Evolutionary conservation across 35 echinoderm and acorn worm genomes (phyloP), one percentile per base, ranked within the genome.

Genomic region (Ptychodera flava): DNA sequence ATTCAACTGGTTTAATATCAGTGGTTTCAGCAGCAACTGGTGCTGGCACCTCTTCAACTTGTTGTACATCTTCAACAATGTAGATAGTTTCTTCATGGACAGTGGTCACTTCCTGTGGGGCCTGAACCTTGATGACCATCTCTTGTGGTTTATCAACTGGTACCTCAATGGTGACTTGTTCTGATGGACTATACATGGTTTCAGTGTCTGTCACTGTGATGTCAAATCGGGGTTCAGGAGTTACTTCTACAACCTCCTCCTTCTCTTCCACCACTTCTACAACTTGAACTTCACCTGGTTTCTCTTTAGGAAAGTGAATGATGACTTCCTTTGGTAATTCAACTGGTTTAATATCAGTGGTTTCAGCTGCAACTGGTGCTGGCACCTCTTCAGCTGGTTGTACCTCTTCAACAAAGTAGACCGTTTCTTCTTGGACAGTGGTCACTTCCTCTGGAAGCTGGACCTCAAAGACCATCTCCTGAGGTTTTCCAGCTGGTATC

Each of bases 291-390:
- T n/a, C n/a, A 32, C 94, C 80, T 45, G 88, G 82, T 30, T 97
- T 91, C 45, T 88, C 86, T 10, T 93, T 35, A 36, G 88, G 82
- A 35, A 97, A 31, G 34, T 77, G 82, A 28, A 93, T 75, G 0
- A 86, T 93, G 32, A 89, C 78, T 88, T 82, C 79, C 31, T 86
- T 91, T 78, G 91, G 81, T 1, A 86, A 84, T 35, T 91, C 86
- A 35, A 84, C 87, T n/a, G 81, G 37, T 29, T 85, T 80, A 36
- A 75, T 22, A 64, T 12, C 6, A 64, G 6, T 22, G 6, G 22
- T 22, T 64, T 64, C 45, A 12, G 45, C 45, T 64, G 45, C 22
- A 64, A 22, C 6, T 64, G 22, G 45, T 12, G 45, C 22, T 64
- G 45, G 45, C 15, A 86, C 45, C 45, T 64, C 22, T 64, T 64